Base-by-base conservation (phyloP, 1,140 invertebrate genomes). In the Ceratina japonica region DNA sequence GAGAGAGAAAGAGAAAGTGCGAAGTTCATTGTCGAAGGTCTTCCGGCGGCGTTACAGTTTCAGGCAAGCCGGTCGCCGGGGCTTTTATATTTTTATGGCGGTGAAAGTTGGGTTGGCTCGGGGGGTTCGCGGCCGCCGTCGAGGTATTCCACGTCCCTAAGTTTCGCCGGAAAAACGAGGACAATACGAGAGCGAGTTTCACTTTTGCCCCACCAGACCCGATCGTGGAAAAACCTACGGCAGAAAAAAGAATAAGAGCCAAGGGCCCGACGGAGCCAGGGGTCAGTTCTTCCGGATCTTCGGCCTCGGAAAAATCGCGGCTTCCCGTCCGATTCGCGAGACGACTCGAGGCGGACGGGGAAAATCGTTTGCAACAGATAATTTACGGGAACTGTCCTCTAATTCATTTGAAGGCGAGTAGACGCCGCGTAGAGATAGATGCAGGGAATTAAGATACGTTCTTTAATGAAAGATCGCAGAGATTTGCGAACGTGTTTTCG, bases 51-150 rank as follows among this genome's bases (percentile, higher is more conserved):
- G 15, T 63, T 61, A 68, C 49, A 85, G 88, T 91, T 91, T 91
- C 89, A 90, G 90, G 90, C 89, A 91, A 80, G 59, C 76, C 71
- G 69, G 72, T 54, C n/a, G n/a, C n/a, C 66, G 74, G 70, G 77
- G 85, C 84, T 87, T 91, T 92, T 91, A 90, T 88, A 90, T 92
- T 91, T 92, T 92, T 92, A 91, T 90, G 89, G 89, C 64, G 88
- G 91, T 89, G 90, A 92, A 92, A 92, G 91, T 92, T 87, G 75
- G 77, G 91, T 92, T 87, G 75, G 77, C 79, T 79, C 81, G 78
- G 87, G 89, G 88, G 88, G 88, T 88, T 90, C 37, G 37, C 37
- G 37, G 87, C 86, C 80, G 63, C 80, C 82, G 79, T 86, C 82
- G 86, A 79, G 81, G 71, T 77, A 75, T 86, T 77, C 72, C 84